Percentiles rank a stretch among this genome's conserved stretches.
These are phyloP conservation scores for Takifugu flavidus DNA, from an alignment of 2,113 vertebrate genomes.

Conservation along the genomic window DNA sequence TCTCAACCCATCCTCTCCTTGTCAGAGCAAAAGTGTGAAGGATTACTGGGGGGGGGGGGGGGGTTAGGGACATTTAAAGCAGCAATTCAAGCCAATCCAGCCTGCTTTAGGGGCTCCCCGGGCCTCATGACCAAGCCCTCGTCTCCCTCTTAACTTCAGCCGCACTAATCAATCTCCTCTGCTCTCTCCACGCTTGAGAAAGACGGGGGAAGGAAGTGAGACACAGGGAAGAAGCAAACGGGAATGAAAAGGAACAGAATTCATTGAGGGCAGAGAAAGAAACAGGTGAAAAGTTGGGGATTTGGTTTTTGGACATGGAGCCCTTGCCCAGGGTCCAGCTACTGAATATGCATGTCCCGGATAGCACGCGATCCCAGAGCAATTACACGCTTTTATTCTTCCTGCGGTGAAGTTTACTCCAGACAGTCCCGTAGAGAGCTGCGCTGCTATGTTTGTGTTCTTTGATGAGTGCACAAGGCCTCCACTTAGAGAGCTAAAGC, in stretches of 20 bases:
- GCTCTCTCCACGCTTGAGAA: slow-evolving; percentile 50
- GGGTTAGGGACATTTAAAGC: slow-evolving; percentile 57
- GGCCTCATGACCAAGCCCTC: slow-evolving; percentile 51
- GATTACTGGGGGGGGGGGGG: slow-evolving; percentile 36
- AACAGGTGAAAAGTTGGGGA: slow-evolving; percentile 52
- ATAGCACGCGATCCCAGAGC: slow-evolving; percentile 48
- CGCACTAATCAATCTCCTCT: slow-evolving; percentile 69
- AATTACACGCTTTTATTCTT: slow-evolving; percentile 51
- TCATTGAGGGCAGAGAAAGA: slow-evolving; percentile 18
- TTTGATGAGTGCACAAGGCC: slow-evolving; percentile 37
- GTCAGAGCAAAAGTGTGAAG: slow-evolving; percentile 35
- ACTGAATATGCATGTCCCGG: slow-evolving; percentile 66
- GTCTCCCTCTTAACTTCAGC: slow-evolving; percentile 61
- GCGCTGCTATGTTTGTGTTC: slow-evolving; percentile 26
- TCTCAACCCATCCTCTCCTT: slow-evolving; percentile 34
- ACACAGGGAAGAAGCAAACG: slow-evolving; percentile 9
- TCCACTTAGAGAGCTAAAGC: slow-evolving; percentile 50
- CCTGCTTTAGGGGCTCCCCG: slow-evolving; percentile 51
- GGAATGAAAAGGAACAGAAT: slow-evolving; percentile 1
- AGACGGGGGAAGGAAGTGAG: slow-evolving; percentile 26
- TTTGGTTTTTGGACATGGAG: slow-evolving; percentile 48
- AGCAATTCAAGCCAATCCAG: slow-evolving; percentile 64
- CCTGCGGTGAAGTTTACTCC: slow-evolving; percentile 53
- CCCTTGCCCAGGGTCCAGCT: slow-evolving; percentile 27
- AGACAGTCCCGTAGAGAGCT: slow-evolving; percentile 39